phyloP scores from a whole-genome alignment of 92 coral and sea anemone species.

The Scolanthus callimorphus region DNA sequence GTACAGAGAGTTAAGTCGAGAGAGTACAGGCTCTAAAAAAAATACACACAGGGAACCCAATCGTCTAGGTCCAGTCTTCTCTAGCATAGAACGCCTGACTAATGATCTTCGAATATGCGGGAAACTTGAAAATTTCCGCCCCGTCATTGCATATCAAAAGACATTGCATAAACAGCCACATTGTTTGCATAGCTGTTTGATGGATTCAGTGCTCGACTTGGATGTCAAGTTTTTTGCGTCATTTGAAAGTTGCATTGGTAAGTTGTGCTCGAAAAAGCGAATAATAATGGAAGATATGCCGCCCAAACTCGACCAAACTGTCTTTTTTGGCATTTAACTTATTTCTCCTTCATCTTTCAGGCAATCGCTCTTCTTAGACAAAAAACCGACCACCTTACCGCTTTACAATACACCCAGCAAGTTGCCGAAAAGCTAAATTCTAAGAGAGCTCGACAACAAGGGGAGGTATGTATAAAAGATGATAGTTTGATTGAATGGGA shows the following conservation, averaged over 20 bases:
- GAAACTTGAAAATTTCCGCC: background rate
- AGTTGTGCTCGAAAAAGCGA: background rate
- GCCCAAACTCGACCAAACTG: background rate
- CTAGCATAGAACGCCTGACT: background rate
- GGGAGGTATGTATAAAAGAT: background rate
- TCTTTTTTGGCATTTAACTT: too few relatives aligned
- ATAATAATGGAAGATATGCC: too few relatives aligned
- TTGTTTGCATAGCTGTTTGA: background rate
- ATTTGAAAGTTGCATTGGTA: background rate
- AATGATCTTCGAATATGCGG: background rate
- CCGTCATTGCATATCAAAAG: background rate
- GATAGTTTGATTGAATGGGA: too few relatives aligned
- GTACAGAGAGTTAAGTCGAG: too few relatives aligned
- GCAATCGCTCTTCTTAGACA: constrained; percentile 22
- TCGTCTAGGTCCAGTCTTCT: background rate
- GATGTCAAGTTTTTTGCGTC: background rate
- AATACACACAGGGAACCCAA: background rate
- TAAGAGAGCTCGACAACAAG: background rate
- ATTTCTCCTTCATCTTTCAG: constrained; percentile 11
- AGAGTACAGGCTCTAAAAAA: too few relatives aligned
- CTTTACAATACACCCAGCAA: constrained; percentile 10
- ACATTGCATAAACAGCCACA: too few relatives aligned
- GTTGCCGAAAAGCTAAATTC: background rate
- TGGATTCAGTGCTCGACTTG: background rate
- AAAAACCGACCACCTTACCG: constrained; percentile 25